Percentiles rank a stretch among this genome's conserved stretches.
Conservation (phyloP, 2,797 vertebrate genomes). For the Alca torda region DNA sequence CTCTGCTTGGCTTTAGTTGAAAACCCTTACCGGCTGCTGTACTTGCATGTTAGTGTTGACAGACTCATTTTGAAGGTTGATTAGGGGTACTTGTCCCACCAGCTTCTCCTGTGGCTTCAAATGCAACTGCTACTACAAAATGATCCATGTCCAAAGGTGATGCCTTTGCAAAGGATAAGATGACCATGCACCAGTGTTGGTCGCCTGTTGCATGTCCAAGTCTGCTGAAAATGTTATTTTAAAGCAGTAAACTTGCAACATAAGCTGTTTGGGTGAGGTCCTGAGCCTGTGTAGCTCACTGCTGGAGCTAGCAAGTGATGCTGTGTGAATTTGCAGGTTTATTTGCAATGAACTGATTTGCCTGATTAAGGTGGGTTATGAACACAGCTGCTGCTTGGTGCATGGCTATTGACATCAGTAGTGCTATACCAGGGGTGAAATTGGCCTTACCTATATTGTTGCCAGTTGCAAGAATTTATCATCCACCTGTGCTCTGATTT, state of each 20-base stretch:
- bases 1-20: not conserved
- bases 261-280: not conserved
- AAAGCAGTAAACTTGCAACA: not conserved
- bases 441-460: not conserved
- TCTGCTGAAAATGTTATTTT: not conserved
- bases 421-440: not conserved
- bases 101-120: not conserved
- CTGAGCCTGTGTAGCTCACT: not conserved
- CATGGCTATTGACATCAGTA: slow-evolving; percentile 21
- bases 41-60: not conserved
- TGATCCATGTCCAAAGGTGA: not conserved
- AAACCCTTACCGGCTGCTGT: not conserved
- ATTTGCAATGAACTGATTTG: slow-evolving; percentile 2
- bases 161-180: not conserved
- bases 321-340: not conserved
- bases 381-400: not conserved
- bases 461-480: slow-evolving; percentile 38
- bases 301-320: not conserved
- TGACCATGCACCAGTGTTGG: rapidly evolving
- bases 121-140: not conserved
- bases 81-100: not conserved
- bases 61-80: not conserved
- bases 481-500: slow-evolving; percentile 67
- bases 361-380: not conserved
- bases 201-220: not conserved